Percentiles rank a stretch among this genome's conserved stretches.
Evolutionary conservation across 1,140 invertebrate genomes (phyloP).

Genomic region (Eueides isabella): DNA sequence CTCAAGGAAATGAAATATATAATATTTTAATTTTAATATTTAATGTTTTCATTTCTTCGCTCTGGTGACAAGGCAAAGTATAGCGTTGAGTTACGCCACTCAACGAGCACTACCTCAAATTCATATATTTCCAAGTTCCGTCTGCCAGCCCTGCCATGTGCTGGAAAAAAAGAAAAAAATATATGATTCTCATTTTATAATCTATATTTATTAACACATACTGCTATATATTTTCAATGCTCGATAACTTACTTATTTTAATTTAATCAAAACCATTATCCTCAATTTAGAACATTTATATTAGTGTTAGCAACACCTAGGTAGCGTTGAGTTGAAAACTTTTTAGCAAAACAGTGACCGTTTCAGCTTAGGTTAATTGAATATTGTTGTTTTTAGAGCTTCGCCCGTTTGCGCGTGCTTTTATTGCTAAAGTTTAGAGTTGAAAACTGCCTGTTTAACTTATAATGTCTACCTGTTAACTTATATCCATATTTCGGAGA

Average conservation of each 20-base stretch:
- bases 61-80: too few species aligned
- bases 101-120: too few species aligned
- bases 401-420: constrained; percentile 33
- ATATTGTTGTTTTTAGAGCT: constrained; percentile 41
- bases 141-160: too few species aligned
- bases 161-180: too few species aligned
- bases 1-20: too few species aligned
- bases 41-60: too few species aligned
- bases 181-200: too few species aligned
- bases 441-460: constrained; percentile 29
- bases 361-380: constrained; percentile 42
- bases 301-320: constrained; percentile 30
- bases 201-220: neutral
- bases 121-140: too few species aligned
- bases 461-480: constrained; percentile 26
- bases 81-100: too few species aligned
- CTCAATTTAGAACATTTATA: constrained; percentile 7
- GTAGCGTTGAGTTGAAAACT: constrained; percentile 28
- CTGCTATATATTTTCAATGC: too few species aligned
- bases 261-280: neutral
- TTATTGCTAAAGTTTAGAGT: constrained; percentile 35
- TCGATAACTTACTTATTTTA: neutral
- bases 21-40: too few species aligned
- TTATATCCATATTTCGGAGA: constrained; percentile 16
- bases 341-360: constrained; percentile 38